Evolutionary conservation across 2,797 vertebrate species (phyloP), one percentile per base, ranked within the genome.

Genomic region (Danio albolineatus): DNA sequence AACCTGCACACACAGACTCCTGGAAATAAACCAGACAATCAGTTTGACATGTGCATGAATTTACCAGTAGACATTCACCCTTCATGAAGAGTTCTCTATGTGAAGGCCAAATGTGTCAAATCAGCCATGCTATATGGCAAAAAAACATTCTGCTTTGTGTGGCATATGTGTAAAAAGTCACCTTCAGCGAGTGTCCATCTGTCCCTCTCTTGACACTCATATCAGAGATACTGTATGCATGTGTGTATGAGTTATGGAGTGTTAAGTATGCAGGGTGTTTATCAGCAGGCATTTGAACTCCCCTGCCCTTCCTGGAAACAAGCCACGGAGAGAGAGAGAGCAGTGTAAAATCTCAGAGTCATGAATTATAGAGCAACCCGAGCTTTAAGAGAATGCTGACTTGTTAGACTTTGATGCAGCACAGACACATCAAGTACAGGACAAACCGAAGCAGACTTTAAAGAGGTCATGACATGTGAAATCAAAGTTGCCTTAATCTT

Each of bases 331-430:
- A 39, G 10, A 56, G 16, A 46, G 53, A 77, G 53, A 38, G 41
- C 53, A 13, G 17, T 17, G 76, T 51, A 48, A 71, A 62, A 28
- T 61, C 38, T 78, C 56, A 62, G 14, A 62, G 51, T 62, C 76
- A 78, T 71, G 66, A 78, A 78, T 78, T 71, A 78, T 78, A 71
- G 36, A 78, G 38, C 48, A 49, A 70, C 46, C 44, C 6, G 36
- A 78, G 66, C 17, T 78, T 49, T 78, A 61, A 48, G 70, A 71
- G 66, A 78, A 53, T 43, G 67, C 66, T 71, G 76, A 78, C 10
- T 14, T 51, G 10, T 41, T 41, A 16, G 56, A 61, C 66, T 62
- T 60, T 70, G n/a, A 69, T 78, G 76, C 54, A 12, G 46, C 46
- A 60, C 21, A 41, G 36, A 71, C 57, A 71, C 56, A 53, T 78